Conservation (phyloP, 1,140 invertebrate genomes). For the Lordiphosa clarofinis region DNA sequence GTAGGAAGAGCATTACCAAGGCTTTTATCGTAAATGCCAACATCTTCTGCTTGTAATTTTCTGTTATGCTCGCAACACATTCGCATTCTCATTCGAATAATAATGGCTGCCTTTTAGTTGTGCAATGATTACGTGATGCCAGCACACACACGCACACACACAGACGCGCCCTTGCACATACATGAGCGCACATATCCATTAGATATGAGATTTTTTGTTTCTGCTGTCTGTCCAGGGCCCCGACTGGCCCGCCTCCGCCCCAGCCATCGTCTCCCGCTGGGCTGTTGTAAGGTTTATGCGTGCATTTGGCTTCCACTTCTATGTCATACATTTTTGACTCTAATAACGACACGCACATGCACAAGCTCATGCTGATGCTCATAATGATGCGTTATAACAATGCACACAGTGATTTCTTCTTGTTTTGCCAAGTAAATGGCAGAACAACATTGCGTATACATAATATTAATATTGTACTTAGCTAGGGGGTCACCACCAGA, state of each 20-base stretch:
- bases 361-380: constrained; percentile 15
- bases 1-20: constrained; percentile 74
- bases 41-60: constrained; percentile 76
- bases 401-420: constrained; percentile 43
- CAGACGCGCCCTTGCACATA: constrained; percentile 8
- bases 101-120: constrained; percentile 75
- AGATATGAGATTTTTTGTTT: constrained; percentile 63
- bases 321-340: constrained; percentile 59
- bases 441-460: constrained; percentile 44
- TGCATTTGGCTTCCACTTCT: constrained; percentile 59
- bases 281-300: constrained; percentile 41
- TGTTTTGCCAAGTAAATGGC: constrained; percentile 2
- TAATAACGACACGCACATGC: constrained; percentile 44
- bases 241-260: constrained; percentile 1
- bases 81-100: constrained; percentile 72
- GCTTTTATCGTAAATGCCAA: constrained; percentile 76
- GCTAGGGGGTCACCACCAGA: constrained; percentile 33
- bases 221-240: constrained; percentile 2
- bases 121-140: constrained; percentile 75
- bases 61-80: constrained; percentile 66
- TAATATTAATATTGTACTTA: constrained; percentile 47
- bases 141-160: constrained; percentile 34
- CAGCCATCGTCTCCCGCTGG: not conserved
- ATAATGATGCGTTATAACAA: constrained; percentile 37
- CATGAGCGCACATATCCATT: constrained; percentile 67